Evolutionary conservation across 2,113 vertebrate species (phyloP).

Genomic region (Microcebus jonahi): DNA sequence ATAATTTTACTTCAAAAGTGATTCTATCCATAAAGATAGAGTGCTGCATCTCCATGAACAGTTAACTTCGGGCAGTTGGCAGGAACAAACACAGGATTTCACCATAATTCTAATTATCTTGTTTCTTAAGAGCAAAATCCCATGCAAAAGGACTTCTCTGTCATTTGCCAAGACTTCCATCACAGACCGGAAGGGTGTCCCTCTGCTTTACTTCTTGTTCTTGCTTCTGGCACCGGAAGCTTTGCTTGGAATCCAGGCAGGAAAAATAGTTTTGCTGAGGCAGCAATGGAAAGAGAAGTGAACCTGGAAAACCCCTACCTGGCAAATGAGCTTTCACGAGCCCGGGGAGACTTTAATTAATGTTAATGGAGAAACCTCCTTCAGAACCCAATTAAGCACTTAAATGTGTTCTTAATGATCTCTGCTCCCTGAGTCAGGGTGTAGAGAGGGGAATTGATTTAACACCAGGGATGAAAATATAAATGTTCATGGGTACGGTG

Average conservation of each 20-base stretch:
- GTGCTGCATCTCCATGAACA: background rate
- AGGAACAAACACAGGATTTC: background rate
- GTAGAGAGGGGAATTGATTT: conserved; percentile 65
- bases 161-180: background rate
- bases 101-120: background rate
- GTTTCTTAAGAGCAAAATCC: conserved; percentile 27
- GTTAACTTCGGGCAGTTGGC: background rate
- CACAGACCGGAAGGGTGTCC: background rate
- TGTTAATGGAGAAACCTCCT: conserved; percentile 80
- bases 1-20: background rate
- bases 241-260: background rate
- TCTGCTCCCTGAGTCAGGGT: conserved; percentile 65
- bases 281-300: background rate
- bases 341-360: conserved; percentile 79
- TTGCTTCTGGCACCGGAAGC: background rate
- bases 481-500: background rate
- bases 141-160: background rate
- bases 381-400: conserved; percentile 80
- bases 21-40: background rate
- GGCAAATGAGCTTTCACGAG: conserved; percentile 55
- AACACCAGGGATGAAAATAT: conserved; percentile 52
- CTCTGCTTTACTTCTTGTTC: background rate
- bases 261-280: background rate
- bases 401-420: conserved; percentile 75
- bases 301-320: conserved; percentile 66